Evolutionary conservation across 2,888 invertebrate species (phyloP), one percentile per base, ranked within the genome.

Genomic region (Ochropacha duplaris): DNA sequence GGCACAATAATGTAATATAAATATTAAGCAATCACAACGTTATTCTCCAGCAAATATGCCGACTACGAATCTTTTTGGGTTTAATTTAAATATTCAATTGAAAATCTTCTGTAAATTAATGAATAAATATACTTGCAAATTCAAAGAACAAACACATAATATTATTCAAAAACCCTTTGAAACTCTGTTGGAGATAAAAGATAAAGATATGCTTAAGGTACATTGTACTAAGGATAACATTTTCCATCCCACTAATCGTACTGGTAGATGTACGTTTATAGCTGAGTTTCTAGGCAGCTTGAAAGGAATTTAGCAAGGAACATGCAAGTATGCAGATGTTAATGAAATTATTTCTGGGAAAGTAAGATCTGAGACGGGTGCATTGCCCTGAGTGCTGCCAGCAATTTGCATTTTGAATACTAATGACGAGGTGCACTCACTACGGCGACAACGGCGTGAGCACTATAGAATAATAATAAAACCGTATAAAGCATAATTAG

Each of bases 311-410:
- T 76, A 72, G 75, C 81, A 75, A 74, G 77, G 75, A 80, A 74
- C 74, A 77, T 73, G 73, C 78, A 81, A 80, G 83, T 87, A 87
- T 87, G 87, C 84, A 84, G 87, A 88, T 87, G 87, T 87, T 89
- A 89, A 90, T 88, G 87, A 88, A 90, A 90, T 90, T 88, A 90
- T 90, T 90, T 89, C 89, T 88, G 84, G 81, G 89, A 90, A 90
- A 88, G 87, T 86, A 83, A 86, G 86, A 86, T 86, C 84, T 81
- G 86, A 83, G 87, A 83, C 81, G 89, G 83, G 90, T 83, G 88
- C 89, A 84, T 78, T 79, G 90, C 83, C 84, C 90, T 79, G 76
- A 85, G 82, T 83, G 87, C 81, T 81, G 71, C 73, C 71, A 78
- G 81, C 83, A 87, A 91, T 91, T 90, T 90, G 86, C 91, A 91